phyloP scores from a whole-genome alignment of 2,888 invertebrate species.

The Drosophila anomelani region DNA sequence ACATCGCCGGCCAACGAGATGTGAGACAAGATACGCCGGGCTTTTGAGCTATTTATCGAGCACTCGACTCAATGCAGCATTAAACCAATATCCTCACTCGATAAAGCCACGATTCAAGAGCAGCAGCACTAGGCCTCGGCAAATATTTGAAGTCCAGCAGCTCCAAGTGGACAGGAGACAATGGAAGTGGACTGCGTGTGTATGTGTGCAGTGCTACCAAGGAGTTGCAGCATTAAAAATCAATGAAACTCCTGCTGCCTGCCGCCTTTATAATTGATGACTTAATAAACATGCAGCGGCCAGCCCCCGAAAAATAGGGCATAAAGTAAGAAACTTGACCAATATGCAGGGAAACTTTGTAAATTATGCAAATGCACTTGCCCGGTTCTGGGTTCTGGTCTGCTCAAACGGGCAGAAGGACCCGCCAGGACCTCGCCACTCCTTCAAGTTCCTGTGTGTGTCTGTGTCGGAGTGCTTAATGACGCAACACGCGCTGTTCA shows the following conservation, averaged over 20 bases:
- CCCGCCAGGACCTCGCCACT: background rate
- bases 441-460: constrained; percentile 7
- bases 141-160: constrained; percentile 23
- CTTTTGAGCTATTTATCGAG: constrained; percentile 72
- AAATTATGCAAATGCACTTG: constrained; percentile 76
- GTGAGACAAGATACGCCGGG: constrained; percentile 27
- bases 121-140: constrained; percentile 21
- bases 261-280: constrained; percentile 62
- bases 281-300: constrained; percentile 66
- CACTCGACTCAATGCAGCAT: constrained; percentile 61
- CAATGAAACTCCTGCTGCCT: constrained; percentile 49
- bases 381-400: constrained; percentile 25
- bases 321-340: constrained; percentile 58
- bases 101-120: constrained; percentile 17
- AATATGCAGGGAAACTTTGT: constrained; percentile 69
- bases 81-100: constrained; percentile 43
- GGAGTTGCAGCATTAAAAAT: constrained; percentile 38
- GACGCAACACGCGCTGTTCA: constrained; percentile 66
- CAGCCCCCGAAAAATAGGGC: constrained; percentile 36
- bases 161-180: constrained; percentile 1
- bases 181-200: background rate
- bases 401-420: background rate
- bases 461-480: constrained; percentile 55
- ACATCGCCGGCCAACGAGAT: constrained; percentile 12
- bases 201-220: constrained; percentile 3